Conservation (phyloP, 2,113 vertebrate species). For the Ranitomeya imitator region DNA sequence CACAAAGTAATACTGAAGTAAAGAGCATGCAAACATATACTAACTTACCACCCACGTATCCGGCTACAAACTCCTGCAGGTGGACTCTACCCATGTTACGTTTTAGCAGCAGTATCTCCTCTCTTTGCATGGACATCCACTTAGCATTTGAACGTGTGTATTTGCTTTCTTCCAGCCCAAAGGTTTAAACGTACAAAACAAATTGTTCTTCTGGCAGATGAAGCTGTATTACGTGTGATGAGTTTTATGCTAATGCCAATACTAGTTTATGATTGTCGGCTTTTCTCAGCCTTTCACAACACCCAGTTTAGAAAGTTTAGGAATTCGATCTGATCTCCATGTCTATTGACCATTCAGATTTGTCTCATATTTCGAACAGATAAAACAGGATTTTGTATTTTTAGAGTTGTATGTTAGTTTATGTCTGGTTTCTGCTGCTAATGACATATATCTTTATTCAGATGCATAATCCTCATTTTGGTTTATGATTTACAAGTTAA, state of each 20-base stretch:
- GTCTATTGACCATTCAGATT: not conserved
- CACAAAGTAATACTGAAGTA: not conserved
- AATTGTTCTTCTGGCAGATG: slow-evolving; percentile 40
- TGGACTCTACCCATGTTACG: slow-evolving; percentile 63
- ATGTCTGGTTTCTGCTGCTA: not conserved
- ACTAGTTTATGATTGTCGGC: slow-evolving; percentile 17
- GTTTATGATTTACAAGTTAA: slow-evolving; percentile 26
- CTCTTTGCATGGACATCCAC: slow-evolving; percentile 28
- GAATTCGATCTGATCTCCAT: not conserved
- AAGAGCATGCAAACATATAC: not conserved
- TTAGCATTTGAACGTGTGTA: slow-evolving; percentile 24
- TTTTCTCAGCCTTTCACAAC: not conserved
- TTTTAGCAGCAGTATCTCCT: slow-evolving; percentile 35
- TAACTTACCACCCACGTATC: slow-evolving; percentile 75
- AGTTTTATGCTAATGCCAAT: slow-evolving; percentile 24
- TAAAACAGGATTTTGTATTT: not conserved
- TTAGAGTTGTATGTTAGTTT: not conserved
- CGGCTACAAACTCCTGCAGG: slow-evolving; percentile 73
- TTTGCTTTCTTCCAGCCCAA: slow-evolving; percentile 54
- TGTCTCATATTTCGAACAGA: not conserved
- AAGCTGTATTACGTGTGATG: not conserved
- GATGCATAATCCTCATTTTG: not conserved
- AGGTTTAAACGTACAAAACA: slow-evolving; percentile 47
- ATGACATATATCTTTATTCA: not conserved
- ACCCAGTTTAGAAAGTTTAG: not conserved